phyloP scores from a whole-genome alignment of 2,113 vertebrate genomes.

The Axis porcinus region DNA sequence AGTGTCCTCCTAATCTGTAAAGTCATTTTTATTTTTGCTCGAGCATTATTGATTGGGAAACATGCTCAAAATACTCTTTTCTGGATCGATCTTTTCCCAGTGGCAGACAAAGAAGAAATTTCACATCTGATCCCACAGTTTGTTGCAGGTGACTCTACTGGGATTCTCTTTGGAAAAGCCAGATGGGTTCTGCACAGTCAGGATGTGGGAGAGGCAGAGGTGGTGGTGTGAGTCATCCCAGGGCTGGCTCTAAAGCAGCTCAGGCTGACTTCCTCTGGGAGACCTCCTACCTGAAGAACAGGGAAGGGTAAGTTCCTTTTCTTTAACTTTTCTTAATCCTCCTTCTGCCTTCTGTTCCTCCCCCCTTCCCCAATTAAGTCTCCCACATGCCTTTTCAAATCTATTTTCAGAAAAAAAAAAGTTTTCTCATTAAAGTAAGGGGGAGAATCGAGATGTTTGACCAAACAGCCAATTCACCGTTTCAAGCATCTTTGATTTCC shows the following conservation, averaged over 20 bases:
- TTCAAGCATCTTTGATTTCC: background rate
- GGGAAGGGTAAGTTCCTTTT: background rate
- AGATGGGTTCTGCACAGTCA: background rate
- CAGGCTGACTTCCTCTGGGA: background rate
- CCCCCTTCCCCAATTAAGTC: background rate
- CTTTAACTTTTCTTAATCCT: background rate
- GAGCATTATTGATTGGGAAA: background rate
- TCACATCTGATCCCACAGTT: background rate
- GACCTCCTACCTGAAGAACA: background rate
- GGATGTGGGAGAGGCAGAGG: background rate
- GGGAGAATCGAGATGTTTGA: background rate
- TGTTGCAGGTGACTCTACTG: background rate
- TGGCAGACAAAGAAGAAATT: background rate
- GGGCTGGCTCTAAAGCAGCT: background rate
- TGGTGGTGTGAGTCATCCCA: rapidly evolving
- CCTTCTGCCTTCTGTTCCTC: background rate
- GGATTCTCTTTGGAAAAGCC: background rate
- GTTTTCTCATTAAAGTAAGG: background rate
- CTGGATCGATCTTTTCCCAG: background rate
- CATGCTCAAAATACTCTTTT: background rate
- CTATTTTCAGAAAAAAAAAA: background rate
- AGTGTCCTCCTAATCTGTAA: background rate
- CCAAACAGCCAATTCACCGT: background rate
- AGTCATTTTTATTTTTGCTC: background rate
- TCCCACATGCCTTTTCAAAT: background rate